Conservation (phyloP, 2,113 vertebrate species). For the Calyptommatus sinebrachiatus region DNA sequence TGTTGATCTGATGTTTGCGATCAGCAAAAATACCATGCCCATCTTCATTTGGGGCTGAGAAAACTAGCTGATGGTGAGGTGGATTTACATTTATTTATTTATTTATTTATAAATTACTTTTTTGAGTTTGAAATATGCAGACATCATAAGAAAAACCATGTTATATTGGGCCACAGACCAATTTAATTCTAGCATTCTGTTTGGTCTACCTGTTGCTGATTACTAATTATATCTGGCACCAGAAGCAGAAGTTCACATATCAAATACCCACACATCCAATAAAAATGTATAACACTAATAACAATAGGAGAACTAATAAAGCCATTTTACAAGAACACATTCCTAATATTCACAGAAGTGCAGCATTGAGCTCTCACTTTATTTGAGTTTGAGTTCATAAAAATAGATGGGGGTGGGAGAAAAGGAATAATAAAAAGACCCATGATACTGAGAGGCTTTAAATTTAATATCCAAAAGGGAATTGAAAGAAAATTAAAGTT, state of each 20-base stretch:
- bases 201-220: no score
- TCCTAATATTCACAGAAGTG: slow-evolving; percentile 13
- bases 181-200: no score
- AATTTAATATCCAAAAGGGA: slow-evolving; percentile 39
- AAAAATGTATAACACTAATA: neutral
- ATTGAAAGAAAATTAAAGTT: slow-evolving; percentile 34
- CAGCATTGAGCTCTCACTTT: neutral
- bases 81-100: no score
- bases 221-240: neutral
- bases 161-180: no score
- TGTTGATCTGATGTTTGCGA: no score
- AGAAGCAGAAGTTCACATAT: neutral
- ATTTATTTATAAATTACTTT: slow-evolving; percentile 1
- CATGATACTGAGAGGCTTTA: neutral
- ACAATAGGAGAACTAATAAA: slow-evolving; percentile 1
- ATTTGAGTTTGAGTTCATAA: slow-evolving; percentile 11
- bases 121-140: slow-evolving; percentile 4
- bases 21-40: no score
- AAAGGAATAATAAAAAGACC: slow-evolving; percentile 22
- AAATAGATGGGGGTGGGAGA: neutral
- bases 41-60: no score
- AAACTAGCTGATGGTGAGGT: no score
- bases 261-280: neutral
- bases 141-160: no score
- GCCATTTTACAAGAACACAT: neutral